These are phyloP conservation scores for Rhagologus leucostigma DNA, from an alignment of 2,113 vertebrate genomes.

Conservation along the genomic window DNA sequence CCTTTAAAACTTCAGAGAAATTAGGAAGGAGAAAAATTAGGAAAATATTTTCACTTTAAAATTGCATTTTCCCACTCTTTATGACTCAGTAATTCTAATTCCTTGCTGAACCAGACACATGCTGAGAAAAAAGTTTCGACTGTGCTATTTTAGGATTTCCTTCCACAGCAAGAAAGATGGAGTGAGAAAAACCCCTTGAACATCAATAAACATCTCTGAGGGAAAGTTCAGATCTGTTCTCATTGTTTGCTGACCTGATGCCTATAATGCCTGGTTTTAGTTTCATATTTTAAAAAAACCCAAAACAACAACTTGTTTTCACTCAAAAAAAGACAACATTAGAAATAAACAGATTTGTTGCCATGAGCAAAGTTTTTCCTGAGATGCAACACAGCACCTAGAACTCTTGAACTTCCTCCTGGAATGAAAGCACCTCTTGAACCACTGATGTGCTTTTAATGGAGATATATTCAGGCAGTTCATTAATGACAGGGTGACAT, in stretches of 20 bases:
- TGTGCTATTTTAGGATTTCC: slow-evolving; percentile 50
- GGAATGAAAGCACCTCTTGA: background rate
- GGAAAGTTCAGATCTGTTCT: background rate
- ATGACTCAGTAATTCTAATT: background rate
- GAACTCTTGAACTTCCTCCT: background rate
- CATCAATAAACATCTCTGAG: slow-evolving; percentile 7
- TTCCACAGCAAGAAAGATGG: slow-evolving; percentile 23
- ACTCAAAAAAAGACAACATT: background rate
- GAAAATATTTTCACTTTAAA: background rate
- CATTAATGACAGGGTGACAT: background rate
- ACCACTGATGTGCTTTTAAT: background rate
- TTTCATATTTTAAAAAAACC: background rate
- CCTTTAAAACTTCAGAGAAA: background rate
- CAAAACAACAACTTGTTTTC: background rate
- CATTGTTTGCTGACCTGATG: background rate
- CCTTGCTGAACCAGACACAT: background rate
- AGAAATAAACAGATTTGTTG: background rate
- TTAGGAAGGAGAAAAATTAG: background rate
- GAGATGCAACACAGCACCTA: background rate
- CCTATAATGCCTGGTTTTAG: background rate
- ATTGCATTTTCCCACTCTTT: background rate
- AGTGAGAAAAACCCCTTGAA: background rate
- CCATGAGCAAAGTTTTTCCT: background rate
- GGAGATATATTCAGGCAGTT: background rate
- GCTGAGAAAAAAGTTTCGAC: slow-evolving; percentile 24